phyloP scores from a whole-genome alignment of 2,888 invertebrate genomes.

The Abrostola tripartita region DNA sequence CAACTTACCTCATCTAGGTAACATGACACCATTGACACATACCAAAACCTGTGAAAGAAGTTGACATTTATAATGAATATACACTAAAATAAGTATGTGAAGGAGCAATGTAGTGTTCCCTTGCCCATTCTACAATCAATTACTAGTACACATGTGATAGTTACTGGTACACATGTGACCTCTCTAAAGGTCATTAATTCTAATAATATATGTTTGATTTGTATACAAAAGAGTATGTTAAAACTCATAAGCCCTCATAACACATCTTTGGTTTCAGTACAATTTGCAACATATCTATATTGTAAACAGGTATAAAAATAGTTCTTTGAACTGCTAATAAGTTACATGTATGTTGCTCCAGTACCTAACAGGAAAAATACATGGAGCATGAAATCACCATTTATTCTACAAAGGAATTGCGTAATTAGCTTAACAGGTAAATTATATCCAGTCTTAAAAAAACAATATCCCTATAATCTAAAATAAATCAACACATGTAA shows the following conservation, averaged over 20 bases:
- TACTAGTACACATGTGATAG: no score
- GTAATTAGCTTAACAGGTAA: conserved; percentile 7
- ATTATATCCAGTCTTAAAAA: not conserved
- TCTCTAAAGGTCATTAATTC: not conserved
- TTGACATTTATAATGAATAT: not conserved
- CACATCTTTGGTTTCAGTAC: no score
- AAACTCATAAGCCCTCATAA: no score
- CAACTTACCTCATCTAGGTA: conserved; percentile 94
- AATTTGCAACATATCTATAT: no score
- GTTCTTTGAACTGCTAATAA: no score
- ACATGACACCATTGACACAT: conserved; percentile 97
- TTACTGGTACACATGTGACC: not conserved
- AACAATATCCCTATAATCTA: no score
- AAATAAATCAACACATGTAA: not conserved
- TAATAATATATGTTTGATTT: not conserved
- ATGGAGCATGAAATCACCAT: not conserved
- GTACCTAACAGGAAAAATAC: not conserved
- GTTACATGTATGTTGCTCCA: no score
- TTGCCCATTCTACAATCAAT: no score
- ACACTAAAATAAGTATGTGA: no score
- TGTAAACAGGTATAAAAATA: no score
- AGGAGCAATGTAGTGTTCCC: no score
- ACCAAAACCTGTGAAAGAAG: conserved; percentile 93
- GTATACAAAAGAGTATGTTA: no score
- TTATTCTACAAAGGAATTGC: not conserved